Conservation (phyloP, 2,888 invertebrate genomes). For the Dermolepida albohirtum region DNA sequence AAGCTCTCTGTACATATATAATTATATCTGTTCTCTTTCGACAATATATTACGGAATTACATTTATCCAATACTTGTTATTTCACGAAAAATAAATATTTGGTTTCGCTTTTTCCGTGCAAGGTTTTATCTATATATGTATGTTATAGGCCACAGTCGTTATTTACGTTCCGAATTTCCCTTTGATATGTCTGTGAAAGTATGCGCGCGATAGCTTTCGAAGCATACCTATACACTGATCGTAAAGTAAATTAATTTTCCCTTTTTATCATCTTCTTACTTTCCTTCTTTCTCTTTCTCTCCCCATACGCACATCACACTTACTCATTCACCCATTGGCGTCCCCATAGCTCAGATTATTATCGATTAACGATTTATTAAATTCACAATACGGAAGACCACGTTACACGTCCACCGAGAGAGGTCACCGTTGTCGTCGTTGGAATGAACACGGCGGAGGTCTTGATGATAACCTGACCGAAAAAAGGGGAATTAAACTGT, state of each 20-base stretch:
- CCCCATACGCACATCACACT: not conserved
- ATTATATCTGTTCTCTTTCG: too few species aligned
- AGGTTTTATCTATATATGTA: too few species aligned
- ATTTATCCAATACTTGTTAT: too few species aligned
- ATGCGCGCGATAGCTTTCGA: too few species aligned
- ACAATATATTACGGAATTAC: too few species aligned
- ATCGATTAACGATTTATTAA: conserved; percentile 40
- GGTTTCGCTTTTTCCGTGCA: too few species aligned
- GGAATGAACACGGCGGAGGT: conserved; percentile 22
- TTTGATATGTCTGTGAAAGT: too few species aligned
- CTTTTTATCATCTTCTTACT: conserved; percentile 12
- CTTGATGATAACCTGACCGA: conserved; percentile 26
- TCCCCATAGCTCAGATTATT: conserved; percentile 9
- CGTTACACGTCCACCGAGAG: conserved; percentile 29
- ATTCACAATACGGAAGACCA: conserved; percentile 41
- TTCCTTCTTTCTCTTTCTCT: conserved; percentile 6
- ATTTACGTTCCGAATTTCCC: too few species aligned
- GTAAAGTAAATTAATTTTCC: conserved; percentile 22
- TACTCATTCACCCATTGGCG: not conserved
- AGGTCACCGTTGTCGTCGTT: conserved; percentile 33
- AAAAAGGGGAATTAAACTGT: conserved; percentile 33
- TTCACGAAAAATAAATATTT: too few species aligned
- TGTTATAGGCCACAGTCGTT: too few species aligned
- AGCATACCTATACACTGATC: not conserved
- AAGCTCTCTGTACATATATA: too few species aligned